A percentile compares a stretch with the other conserved stretches of the same genome.
These are phyloP conservation scores for Anthonomus grandis DNA, from an alignment of 1,140 invertebrate genomes.

Conservation along the genomic window DNA sequence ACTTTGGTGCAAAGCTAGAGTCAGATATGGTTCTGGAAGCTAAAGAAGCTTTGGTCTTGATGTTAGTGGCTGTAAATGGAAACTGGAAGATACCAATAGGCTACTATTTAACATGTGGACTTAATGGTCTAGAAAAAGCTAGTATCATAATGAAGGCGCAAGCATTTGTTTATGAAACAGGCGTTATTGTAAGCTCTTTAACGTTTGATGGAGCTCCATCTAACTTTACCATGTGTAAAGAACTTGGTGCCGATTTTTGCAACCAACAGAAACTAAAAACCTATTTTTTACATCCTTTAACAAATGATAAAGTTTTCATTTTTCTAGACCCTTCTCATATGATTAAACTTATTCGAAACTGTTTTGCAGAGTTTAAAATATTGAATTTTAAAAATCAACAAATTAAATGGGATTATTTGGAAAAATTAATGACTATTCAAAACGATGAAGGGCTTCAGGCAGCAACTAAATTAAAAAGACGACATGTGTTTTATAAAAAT, in stretches of 20 bases:
- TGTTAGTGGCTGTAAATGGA: conserved; percentile 7
- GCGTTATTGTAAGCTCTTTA: conserved; percentile 14
- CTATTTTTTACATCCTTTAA: conserved; percentile 22
- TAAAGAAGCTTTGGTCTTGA: conserved; percentile 15
- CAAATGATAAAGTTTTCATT: conserved; percentile 10
- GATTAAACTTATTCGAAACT: conserved; percentile 24
- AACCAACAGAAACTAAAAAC: conserved; percentile 15
- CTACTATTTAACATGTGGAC: conserved; percentile 22
- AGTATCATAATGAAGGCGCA: conserved; percentile 20
- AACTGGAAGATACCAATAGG: conserved; percentile 17
- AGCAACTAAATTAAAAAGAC: conserved; percentile 6
- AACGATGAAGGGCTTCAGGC: conserved; percentile 13
- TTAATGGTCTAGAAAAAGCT: conserved; percentile 13
- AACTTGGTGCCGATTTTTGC: conserved; percentile 17
- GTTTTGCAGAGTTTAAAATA: conserved; percentile 5
- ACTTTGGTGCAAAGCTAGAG: conserved; percentile 1
- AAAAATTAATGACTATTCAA: conserved; percentile 5
- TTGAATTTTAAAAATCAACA: neutral
- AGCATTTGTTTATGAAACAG: conserved; percentile 13
- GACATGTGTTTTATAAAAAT: conserved; percentile 2
- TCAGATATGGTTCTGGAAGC: conserved; percentile 3
- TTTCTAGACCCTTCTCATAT: conserved; percentile 19
- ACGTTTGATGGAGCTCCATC: conserved; percentile 28
- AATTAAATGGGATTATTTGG: conserved; percentile 15
- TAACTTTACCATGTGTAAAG: conserved; percentile 17